A percentile compares a stretch with the other conserved stretches of the same genome.
Conservation (phyloP, 2,113 vertebrate species). For the Burhinus bistriatus region DNA sequence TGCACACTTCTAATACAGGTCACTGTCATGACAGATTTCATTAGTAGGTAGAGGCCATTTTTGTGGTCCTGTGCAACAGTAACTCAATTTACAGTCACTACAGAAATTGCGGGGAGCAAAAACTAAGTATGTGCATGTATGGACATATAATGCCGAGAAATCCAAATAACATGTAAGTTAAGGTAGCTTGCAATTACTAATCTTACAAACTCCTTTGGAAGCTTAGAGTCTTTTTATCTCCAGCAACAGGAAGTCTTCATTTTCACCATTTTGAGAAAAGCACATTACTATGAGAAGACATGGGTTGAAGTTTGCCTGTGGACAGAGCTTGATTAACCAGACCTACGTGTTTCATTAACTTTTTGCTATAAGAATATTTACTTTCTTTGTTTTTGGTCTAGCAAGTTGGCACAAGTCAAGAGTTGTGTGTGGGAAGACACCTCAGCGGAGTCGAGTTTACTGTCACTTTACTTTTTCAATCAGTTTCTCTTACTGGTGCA, state of each 20-base stretch:
- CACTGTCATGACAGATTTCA: background rate
- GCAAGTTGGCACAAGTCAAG: conserved; percentile 41
- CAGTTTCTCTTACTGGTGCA: conserved; percentile 29
- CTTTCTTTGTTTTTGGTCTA: conserved; percentile 56
- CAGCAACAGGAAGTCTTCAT: conserved; percentile 39
- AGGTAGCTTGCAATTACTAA: conserved; percentile 67
- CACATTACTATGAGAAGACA: conserved; percentile 23
- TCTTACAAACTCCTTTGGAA: conserved; percentile 25
- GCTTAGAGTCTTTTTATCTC: conserved; percentile 30
- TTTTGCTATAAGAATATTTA: conserved; percentile 6
- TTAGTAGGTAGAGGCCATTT: background rate
- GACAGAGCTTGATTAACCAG: conserved; percentile 56
- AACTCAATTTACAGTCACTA: background rate
- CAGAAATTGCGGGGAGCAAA: conserved; percentile 60
- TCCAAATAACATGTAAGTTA: conserved; percentile 45
- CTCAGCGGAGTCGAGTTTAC: conserved; percentile 37
- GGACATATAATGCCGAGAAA: background rate
- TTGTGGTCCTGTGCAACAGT: background rate
- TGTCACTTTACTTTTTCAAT: conserved; percentile 34
- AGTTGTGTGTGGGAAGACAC: conserved; percentile 48
- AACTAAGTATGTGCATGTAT: conserved; percentile 47
- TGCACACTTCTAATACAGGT: background rate
- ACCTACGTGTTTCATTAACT: background rate
- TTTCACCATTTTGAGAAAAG: conserved; percentile 32
- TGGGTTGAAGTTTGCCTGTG: conserved; percentile 48